Conservation (phyloP, 2,113 vertebrate species). For the Neomonachus schauinslandi region DNA sequence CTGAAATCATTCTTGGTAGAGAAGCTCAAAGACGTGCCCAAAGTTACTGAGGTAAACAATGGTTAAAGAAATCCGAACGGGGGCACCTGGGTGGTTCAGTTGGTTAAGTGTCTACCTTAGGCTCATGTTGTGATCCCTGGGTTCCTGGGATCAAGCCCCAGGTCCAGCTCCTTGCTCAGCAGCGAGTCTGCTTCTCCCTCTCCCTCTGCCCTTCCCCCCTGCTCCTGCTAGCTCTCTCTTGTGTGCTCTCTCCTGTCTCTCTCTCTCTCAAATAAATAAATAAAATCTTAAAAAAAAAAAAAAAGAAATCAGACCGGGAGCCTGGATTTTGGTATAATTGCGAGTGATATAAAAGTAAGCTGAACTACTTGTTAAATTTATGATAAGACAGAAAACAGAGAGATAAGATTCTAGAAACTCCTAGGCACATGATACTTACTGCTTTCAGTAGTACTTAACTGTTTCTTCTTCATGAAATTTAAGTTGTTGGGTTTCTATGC, state of each 20-base stretch:
- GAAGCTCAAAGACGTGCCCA: background rate
- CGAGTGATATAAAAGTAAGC: background rate
- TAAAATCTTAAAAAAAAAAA: background rate
- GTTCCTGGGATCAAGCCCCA: background rate
- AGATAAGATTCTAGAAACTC: background rate
- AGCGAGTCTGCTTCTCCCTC: background rate
- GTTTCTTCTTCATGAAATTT: background rate
- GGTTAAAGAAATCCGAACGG: background rate
- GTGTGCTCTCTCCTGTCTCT: background rate
- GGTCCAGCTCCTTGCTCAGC: background rate
- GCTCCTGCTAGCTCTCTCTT: background rate
- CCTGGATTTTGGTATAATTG: background rate
- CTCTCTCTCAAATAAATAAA: background rate
- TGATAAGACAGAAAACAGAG: background rate
- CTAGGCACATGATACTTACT: rapidly evolving
- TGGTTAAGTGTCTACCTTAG: background rate
- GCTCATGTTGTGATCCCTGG: background rate
- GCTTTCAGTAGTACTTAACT: background rate
- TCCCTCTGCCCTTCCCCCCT: background rate
- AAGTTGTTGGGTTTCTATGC: background rate
- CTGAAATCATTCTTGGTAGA: background rate
- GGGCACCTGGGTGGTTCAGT: background rate
- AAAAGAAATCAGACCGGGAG: background rate
- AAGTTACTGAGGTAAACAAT: background rate
- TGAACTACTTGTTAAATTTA: background rate